Evolutionary conservation across 2,888 invertebrate species (phyloP).

Genomic region (Campoletis raptor): DNA sequence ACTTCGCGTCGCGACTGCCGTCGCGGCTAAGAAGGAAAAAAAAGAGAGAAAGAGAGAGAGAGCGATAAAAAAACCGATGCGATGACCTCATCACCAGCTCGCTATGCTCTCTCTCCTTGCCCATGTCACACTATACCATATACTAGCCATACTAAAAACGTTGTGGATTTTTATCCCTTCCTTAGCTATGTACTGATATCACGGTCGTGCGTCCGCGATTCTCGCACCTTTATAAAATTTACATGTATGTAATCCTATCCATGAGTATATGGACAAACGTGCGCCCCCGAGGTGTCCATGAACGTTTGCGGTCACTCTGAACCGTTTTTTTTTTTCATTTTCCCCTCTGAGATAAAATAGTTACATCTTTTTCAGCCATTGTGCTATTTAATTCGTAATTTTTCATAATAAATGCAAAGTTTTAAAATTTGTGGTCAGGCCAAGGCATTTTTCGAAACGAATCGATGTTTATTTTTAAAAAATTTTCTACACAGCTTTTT

Average conservation of each 20-base stretch:
- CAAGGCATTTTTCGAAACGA: too few species aligned
- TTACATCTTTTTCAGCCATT: neutral
- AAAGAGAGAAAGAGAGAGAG: conserved; percentile 16
- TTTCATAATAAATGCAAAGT: neutral
- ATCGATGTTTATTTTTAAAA: too few species aligned
- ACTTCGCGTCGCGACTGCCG: conserved; percentile 83
- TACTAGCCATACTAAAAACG: conserved; percentile 83
- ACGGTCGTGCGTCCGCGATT: conserved; percentile 53
- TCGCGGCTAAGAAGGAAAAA: conserved; percentile 73
- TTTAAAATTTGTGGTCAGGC: neutral
- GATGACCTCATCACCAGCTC: conserved; percentile 83
- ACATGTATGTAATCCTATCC: neutral
- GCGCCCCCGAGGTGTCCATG: conserved; percentile 7
- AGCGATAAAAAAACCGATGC: conserved; percentile 76
- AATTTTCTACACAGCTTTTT: too few species aligned
- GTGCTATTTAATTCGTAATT: neutral
- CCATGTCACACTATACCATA: conserved; percentile 72
- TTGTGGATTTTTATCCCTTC: conserved; percentile 65
- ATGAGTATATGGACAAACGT: conserved; percentile 8
- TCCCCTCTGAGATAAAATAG: neutral
- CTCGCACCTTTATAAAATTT: conserved; percentile 31
- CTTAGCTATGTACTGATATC: conserved; percentile 60
- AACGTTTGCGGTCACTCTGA: conserved; percentile 1
- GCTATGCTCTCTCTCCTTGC: conserved; percentile 78
- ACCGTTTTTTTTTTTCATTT: neutral